A percentile compares a stretch with the other conserved stretches of the same genome.
Evolutionary conservation across 1,140 invertebrate species (phyloP).

Genomic region (Araneus ventricosus): DNA sequence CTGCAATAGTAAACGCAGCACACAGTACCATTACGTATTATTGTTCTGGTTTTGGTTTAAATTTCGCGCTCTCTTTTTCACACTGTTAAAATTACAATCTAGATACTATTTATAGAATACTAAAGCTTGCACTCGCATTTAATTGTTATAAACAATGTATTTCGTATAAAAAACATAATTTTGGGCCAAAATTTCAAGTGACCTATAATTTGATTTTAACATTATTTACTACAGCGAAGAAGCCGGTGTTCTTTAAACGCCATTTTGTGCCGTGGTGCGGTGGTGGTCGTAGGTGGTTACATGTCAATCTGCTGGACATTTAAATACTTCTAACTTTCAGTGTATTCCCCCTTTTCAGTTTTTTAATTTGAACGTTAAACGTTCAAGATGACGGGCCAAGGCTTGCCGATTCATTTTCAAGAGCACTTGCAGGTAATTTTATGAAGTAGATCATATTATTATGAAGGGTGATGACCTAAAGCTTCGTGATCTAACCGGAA

Average conservation of each 20-base stretch:
- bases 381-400: constrained; percentile 75
- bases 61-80: background rate
- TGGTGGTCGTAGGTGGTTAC: constrained; percentile 75
- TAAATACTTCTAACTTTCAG: constrained; percentile 68
- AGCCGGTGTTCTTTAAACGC: constrained; percentile 67
- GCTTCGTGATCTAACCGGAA: constrained; percentile 21
- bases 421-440: constrained; percentile 78
- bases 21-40: background rate
- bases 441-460: constrained; percentile 53
- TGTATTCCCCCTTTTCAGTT: constrained; percentile 44
- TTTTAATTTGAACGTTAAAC: constrained; percentile 55
- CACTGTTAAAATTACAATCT: background rate
- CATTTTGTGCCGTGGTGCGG: constrained; percentile 74
- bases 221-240: constrained; percentile 59
- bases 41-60: background rate
- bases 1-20: too few species aligned
- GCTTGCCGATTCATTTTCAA: constrained; percentile 79
- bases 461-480: constrained; percentile 68
- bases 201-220: constrained; percentile 8
- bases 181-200: background rate
- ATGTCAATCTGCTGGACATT: constrained; percentile 72
- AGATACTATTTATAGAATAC: background rate
- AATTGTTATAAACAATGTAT: background rate
- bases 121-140: background rate
- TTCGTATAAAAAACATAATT: background rate